Evolutionary conservation across 2,888 invertebrate genomes (phyloP).

Genomic region (Galerucella nymphaeae): DNA sequence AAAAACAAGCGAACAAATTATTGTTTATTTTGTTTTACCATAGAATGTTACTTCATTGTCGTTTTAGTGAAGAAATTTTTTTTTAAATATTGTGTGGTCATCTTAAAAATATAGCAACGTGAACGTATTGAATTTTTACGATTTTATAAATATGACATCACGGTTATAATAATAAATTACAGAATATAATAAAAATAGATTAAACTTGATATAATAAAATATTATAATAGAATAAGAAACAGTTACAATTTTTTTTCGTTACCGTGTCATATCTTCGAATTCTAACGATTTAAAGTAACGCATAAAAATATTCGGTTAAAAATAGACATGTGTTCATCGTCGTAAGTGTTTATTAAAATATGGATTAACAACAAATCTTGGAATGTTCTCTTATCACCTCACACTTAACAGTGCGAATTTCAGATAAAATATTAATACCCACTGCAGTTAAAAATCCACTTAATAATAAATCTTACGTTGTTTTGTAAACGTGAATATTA

Average conservation of each 20-base stretch:
- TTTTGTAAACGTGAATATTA: no score
- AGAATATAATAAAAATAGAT: neutral
- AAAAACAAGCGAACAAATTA: no score
- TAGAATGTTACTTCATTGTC: no score
- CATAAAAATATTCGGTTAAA: neutral
- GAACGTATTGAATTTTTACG: neutral
- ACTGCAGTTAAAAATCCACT: no score
- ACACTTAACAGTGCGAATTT: neutral
- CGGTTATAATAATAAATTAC: neutral
- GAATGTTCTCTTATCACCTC: neutral
- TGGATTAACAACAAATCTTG: neutral
- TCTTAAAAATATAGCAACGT: neutral
- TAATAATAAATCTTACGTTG: no score
- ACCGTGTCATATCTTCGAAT: neutral
- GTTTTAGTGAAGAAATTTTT: no score
- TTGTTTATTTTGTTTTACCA: no score
- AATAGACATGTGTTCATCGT: neutral
- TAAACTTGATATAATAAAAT: neutral
- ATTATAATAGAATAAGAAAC: neutral
- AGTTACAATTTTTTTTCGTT: neutral
- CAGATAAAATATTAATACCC: neutral
- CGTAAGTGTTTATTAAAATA: neutral
- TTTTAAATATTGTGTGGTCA: neutral
- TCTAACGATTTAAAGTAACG: neutral
- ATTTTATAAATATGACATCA: constrained; percentile 9